phyloP scores from a whole-genome alignment of 2,797 vertebrate species.

The Oceanodroma leucorhoa region DNA sequence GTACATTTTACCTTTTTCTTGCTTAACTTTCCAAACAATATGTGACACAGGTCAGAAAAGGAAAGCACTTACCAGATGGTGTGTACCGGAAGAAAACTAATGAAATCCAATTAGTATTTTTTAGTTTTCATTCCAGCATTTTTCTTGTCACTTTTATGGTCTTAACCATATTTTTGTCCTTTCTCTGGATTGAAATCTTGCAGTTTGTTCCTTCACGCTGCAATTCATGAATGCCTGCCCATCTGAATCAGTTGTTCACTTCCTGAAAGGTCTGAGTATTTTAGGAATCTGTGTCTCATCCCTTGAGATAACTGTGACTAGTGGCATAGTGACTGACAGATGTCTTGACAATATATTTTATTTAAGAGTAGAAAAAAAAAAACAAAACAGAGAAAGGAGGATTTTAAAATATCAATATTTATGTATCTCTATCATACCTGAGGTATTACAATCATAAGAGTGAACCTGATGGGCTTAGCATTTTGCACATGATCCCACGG shows the following conservation, averaged over 20 bases:
- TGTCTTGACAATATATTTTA: not conserved
- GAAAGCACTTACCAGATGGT: not conserved
- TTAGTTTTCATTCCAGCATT: not conserved
- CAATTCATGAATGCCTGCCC: not conserved
- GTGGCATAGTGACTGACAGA: not conserved
- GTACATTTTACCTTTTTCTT: not conserved
- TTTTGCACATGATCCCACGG: not conserved
- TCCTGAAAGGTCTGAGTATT: not conserved
- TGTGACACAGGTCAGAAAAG: not conserved
- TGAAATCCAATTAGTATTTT: not conserved
- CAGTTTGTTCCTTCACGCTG: not conserved
- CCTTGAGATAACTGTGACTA: not conserved
- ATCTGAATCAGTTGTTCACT: not conserved
- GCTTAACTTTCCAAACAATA: not conserved
- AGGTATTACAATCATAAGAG: not conserved
- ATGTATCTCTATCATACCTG: not conserved
- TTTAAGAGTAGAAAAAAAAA: not conserved
- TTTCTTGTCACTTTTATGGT: not conserved
- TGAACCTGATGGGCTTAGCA: not conserved
- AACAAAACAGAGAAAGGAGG: not conserved
- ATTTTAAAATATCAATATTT: slow-evolving; percentile 24
- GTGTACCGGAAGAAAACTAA: not conserved
- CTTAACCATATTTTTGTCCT: not conserved
- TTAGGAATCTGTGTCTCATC: not conserved
- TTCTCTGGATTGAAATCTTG: not conserved